A percentile compares a stretch with the other conserved stretches of the same genome.
Evolutionary conservation across 2,113 vertebrate species (phyloP).

Genomic region (Raphicerus campestris): DNA sequence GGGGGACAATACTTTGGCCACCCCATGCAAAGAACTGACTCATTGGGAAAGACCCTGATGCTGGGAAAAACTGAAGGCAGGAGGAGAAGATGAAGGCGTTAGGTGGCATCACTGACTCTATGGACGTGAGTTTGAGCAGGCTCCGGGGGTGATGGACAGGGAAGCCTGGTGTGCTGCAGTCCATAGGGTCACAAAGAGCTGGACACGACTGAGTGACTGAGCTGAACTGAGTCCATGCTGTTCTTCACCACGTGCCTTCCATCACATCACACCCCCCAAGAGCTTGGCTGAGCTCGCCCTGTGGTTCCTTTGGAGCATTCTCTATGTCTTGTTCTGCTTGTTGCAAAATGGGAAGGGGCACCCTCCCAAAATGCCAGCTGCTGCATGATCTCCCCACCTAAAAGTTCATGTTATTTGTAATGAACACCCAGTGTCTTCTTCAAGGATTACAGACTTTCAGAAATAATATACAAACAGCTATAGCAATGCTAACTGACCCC

Average conservation of each 20-base stretch:
- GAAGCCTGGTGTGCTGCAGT: not conserved
- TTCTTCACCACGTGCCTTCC: not conserved
- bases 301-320: not conserved
- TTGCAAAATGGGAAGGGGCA: not conserved
- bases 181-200: not conserved
- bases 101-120: not conserved
- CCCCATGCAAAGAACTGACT: not conserved
- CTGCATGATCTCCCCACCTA: rapidly evolving
- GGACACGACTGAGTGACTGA: not conserved
- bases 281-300: not conserved
- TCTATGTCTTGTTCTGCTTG: not conserved
- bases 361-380: not conserved
- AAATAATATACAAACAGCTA: not conserved
- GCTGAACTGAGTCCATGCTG: not conserved
- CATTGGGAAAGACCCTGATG: not conserved
- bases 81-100: not conserved
- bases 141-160: not conserved
- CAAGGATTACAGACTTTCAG: not conserved
- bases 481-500: not conserved
- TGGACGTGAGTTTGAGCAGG: not conserved
- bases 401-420: not conserved
- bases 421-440: not conserved
- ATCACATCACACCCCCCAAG: rapidly evolving
- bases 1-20: not conserved
- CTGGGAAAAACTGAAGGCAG: not conserved